phyloP scores from a whole-genome alignment of 2,797 vertebrate species.

The Sebastes hubbsi region DNA sequence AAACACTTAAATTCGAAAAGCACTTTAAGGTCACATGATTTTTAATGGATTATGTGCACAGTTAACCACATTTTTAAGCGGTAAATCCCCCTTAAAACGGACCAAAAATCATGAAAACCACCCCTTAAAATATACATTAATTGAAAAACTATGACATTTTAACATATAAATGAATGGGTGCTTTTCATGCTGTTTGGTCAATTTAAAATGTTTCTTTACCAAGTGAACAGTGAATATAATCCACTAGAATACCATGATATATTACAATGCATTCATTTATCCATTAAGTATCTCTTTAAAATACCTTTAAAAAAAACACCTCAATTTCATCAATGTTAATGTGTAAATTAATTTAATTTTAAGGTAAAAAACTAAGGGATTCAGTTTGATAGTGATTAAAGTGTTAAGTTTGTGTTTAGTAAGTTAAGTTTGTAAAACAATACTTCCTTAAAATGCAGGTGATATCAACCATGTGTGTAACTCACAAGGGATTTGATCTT shows the following conservation, averaged over 20 bases:
- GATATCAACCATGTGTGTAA: neutral
- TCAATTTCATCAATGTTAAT: neutral
- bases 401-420: neutral
- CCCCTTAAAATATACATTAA: neutral
- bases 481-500: neutral
- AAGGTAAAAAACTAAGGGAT: neutral
- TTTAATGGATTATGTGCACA: neutral
- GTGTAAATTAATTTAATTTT: neutral
- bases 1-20: neutral
- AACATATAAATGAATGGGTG: neutral
- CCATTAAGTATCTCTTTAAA: neutral
- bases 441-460: neutral
- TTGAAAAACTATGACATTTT: neutral
- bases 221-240: accelerated
- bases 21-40: neutral
- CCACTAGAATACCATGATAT: neutral
- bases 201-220: neutral
- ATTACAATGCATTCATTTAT: neutral
- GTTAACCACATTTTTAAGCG: neutral
- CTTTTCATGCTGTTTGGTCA: neutral
- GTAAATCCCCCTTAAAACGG: neutral
- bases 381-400: neutral
- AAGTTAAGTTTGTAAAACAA: neutral
- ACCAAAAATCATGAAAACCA: neutral
- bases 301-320: neutral